Base-by-base conservation (phyloP, 2,113 vertebrate genomes). In the Sardina pilchardus region DNA sequence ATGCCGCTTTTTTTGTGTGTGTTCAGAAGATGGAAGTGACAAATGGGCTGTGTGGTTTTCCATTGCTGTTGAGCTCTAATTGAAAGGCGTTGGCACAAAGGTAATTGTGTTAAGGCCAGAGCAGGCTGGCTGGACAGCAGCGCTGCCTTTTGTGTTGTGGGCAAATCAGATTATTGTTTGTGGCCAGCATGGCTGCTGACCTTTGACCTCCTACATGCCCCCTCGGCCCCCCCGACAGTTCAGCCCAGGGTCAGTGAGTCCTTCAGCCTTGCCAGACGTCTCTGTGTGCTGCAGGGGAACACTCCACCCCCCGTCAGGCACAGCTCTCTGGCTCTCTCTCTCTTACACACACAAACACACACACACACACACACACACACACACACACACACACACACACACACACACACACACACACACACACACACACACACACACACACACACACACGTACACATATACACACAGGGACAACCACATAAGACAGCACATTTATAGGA, bases 101-200 rank as follows among this genome's bases (percentile, higher is more conserved):
- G 24, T 88, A 71, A 89, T 89, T 85, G 88, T 84, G 89, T 88
- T 88, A 84, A 86, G 84, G 88, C 92, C 94, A 87, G 92, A 90
- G 89, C 84, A 90, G 91, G 90, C 87, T 90, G 91, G 75, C 86
- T 89, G 81, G 90, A 85, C 86, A 91, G 91, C 88, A 34, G 71
- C 89, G 84, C 91, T 94, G 91, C 84, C 85, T 88, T 95, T 94
- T 95, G 90, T 94, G 93, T n/a, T 90, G 80, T 88, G 83, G 90
- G 91, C 94, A 96, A 95, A 96, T 96, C 95, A 91, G 92, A 93
- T 94, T 97, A 96, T 97, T 97, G 96, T 97, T 96, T 96, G 96
- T 94, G 94, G 95, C 93, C 95, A 95, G 96, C 96, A 96, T 95
- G 96, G 96, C 95, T 86, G 92, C 92, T 96, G 97, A 97, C 96